Percentiles rank a stretch among this genome's conserved stretches.
Evolutionary conservation across 2,797 vertebrate species (phyloP).

Genomic region (Rhinella marina): DNA sequence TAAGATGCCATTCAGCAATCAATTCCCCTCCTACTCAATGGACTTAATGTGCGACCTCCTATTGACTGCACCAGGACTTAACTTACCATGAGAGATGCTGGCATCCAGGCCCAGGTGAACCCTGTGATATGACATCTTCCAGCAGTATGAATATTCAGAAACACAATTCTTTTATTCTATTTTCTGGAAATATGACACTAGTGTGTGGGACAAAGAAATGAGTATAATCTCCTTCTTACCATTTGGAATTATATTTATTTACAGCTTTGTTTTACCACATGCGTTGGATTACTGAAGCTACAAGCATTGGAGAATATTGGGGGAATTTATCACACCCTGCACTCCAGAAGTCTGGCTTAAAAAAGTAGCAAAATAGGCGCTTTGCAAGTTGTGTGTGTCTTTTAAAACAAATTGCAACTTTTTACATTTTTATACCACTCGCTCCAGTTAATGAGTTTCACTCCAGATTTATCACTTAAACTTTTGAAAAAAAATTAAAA

Average conservation of each 20-base stretch:
- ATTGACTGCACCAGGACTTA: constrained; percentile 63
- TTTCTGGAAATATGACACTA: neutral
- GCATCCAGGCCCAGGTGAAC: constrained; percentile 14
- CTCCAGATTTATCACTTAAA: no score
- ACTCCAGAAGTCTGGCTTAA: no score
- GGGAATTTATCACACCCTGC: no score
- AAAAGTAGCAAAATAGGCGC: no score
- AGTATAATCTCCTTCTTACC: neutral
- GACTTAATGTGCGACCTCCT: constrained; percentile 73
- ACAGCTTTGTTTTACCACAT: neutral
- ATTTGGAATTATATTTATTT: neutral
- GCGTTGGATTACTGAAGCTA: neutral
- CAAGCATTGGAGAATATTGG: neutral
- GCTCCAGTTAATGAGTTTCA: no score
- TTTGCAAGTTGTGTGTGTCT: no score
- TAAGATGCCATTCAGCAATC: constrained; percentile 72
- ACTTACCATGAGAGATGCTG: neutral
- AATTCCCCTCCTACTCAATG: constrained; percentile 70
- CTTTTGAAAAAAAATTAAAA: no score
- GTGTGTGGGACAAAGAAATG: neutral
- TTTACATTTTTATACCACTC: no score
- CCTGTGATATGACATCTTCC: neutral
- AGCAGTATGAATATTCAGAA: neutral
- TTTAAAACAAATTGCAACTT: no score
- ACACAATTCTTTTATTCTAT: neutral